Evolutionary conservation across 2,797 vertebrate species (phyloP).

Genomic region (Pangasius larnaudii): DNA sequence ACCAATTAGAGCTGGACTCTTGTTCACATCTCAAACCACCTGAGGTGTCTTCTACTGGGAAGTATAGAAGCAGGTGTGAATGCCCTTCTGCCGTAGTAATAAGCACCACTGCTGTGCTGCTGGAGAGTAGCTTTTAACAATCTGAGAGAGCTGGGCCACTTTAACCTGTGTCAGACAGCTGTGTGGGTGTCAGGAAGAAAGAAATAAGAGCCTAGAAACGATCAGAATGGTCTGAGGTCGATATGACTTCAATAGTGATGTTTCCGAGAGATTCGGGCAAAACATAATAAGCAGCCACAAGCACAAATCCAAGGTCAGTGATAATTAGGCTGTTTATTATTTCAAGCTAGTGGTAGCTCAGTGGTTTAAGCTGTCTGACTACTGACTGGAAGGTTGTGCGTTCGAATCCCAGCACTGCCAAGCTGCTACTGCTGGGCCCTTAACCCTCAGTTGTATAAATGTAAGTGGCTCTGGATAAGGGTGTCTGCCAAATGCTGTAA

Average conservation of each 20-base stretch:
- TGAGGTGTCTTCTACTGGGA: constrained; percentile 16
- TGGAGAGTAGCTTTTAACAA: constrained; percentile 37
- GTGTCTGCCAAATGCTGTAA: too few relatives aligned
- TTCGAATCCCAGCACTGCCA: too few relatives aligned
- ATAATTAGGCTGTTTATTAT: neutral
- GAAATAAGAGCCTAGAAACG: neutral
- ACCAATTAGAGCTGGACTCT: constrained; percentile 50
- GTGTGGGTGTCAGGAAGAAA: neutral
- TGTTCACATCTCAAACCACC: constrained; percentile 30
- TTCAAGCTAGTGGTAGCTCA: too few relatives aligned
- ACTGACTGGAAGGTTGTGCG: too few relatives aligned
- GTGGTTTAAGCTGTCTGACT: too few relatives aligned
- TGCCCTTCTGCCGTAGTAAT: constrained; percentile 39
- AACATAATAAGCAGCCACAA: constrained; percentile 1
- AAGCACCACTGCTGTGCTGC: constrained; percentile 30
- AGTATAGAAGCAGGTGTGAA: constrained; percentile 41
- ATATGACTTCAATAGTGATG: neutral
- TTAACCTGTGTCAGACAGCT: constrained; percentile 23
- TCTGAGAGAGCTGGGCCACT: constrained; percentile 26
- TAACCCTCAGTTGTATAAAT: too few relatives aligned
- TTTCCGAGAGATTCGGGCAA: neutral
- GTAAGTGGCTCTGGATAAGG: too few relatives aligned
- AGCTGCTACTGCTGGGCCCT: too few relatives aligned
- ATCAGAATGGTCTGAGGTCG: neutral
- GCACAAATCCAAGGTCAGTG: neutral